Conservation (phyloP, 2,113 vertebrate genomes). For the Rallus limicola region DNA sequence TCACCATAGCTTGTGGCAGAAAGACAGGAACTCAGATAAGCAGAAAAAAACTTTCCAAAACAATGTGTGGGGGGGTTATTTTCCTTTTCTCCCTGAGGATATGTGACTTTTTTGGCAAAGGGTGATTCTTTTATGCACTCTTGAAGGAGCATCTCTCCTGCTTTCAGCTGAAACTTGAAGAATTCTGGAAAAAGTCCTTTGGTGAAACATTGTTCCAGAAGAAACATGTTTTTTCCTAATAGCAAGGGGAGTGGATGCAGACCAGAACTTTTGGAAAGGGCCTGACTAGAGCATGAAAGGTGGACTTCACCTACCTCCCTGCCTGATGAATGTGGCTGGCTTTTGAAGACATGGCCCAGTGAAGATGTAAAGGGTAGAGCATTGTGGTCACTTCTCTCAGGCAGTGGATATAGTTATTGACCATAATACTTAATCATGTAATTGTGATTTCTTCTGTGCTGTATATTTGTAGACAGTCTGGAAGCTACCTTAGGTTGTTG, state of each 20-base stretch:
- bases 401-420: background rate
- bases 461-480: background rate
- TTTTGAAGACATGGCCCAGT: background rate
- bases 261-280: background rate
- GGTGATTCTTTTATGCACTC: fast-evolving
- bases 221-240: background rate
- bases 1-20: background rate
- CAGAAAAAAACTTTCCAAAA: background rate
- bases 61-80: fast-evolving
- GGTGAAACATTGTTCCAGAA: background rate
- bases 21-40: background rate
- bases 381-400: background rate
- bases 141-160: background rate
- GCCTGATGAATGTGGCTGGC: background rate
- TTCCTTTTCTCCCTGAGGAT: background rate
- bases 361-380: background rate
- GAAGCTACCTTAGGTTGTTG: background rate
- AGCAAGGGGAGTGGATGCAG: background rate
- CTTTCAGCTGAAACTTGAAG: background rate
- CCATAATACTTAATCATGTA: fast-evolving
- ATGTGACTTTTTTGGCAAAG: background rate
- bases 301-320: background rate
- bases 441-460: background rate
- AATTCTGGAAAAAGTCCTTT: background rate
- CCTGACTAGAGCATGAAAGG: background rate